Base-by-base conservation (phyloP, 2,113 vertebrate species). In the Ctenomys sociabilis region DNA sequence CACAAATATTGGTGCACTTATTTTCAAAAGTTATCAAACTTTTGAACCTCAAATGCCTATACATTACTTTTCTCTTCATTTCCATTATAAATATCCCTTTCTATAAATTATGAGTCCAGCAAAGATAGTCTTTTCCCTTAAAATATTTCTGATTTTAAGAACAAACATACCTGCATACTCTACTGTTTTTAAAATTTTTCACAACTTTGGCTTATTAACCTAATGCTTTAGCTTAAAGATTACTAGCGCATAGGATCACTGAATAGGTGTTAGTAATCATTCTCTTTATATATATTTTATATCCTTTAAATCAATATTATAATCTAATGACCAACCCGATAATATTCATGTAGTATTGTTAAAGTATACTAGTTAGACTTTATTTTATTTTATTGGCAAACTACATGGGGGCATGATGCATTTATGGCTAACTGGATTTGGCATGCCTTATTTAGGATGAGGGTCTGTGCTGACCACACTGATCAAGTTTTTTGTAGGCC, bases 401-500 rank as follows among this genome's bases (percentile, higher is more conserved):
- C 63, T 72, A 49, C 16, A 72, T 22, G n/a, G 28, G 77, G 26
- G 32, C 43, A 54, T 68, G 59, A 77, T 72, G 37, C 84, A 88
- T 63, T 94, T 87, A 77, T 49, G 94, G n/a, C 85, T 77, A 80
- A 86, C 52, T 90, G 43, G 5, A 83, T 73, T 70, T 94, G 91
- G 89, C 91, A 66, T 22, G 35, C 13, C 24, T 78, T 19, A 0
- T 84, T 72, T 66, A 77, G 75, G 90, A 88, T n/a, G 22, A 90
- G n/a, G n/a, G 9, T 81, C 52, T 96, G 5, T 83, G 85, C 92
- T 70, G 54, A 90, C 6, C 66, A 64, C 17, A 17, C 7, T 88
- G 49, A 88, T 70, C 85, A 94, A 97, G 75, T 40, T 84, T 28
- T 30, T 81, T 93, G 87, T 95, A 96, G 96, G 88, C 93, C 16